A percentile compares a stretch with the other conserved stretches of the same genome.
Evolutionary conservation across 2,888 invertebrate genomes (phyloP).

Genomic region (Mesorhabditis belari): DNA sequence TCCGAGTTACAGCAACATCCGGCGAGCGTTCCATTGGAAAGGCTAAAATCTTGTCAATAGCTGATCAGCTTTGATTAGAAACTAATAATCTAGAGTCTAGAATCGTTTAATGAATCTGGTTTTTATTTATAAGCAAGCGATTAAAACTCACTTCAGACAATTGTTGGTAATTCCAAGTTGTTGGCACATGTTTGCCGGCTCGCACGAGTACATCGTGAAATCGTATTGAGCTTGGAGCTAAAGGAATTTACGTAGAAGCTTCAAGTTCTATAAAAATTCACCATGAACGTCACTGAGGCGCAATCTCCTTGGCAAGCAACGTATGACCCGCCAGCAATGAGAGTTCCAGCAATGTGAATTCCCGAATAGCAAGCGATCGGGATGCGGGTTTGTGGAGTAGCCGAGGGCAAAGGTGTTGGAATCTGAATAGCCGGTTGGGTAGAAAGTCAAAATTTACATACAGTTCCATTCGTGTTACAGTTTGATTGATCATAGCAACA

Average conservation of each 20-base stretch:
- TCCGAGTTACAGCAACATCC: conserved; percentile 21
- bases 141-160: too few species aligned
- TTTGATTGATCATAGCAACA: conserved; percentile 20
- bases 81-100: too few species aligned
- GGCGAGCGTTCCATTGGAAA: conserved; percentile 1
- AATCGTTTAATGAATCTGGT: too few species aligned
- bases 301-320: conserved; percentile 26
- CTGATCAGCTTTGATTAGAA: too few species aligned
- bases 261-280: too few species aligned
- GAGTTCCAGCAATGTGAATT: not conserved
- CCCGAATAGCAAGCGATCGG: not conserved
- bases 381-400: conserved; percentile 3
- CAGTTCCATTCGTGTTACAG: conserved; percentile 2
- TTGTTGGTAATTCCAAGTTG: not conserved
- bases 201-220: conserved; percentile 30
- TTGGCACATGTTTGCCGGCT: conserved; percentile 25
- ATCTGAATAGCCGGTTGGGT: not conserved
- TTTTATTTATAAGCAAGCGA: too few species aligned
- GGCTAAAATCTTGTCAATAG: too few species aligned
- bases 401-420: not conserved
- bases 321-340: conserved; percentile 10
- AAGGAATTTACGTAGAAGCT: too few species aligned
- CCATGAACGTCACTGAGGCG: conserved; percentile 16
- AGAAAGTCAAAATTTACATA: conserved; percentile 7
- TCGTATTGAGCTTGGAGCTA: not conserved